These are phyloP conservation scores for Mustela lutreola DNA, from an alignment of 2,113 vertebrate species.

Conservation along the genomic window DNA sequence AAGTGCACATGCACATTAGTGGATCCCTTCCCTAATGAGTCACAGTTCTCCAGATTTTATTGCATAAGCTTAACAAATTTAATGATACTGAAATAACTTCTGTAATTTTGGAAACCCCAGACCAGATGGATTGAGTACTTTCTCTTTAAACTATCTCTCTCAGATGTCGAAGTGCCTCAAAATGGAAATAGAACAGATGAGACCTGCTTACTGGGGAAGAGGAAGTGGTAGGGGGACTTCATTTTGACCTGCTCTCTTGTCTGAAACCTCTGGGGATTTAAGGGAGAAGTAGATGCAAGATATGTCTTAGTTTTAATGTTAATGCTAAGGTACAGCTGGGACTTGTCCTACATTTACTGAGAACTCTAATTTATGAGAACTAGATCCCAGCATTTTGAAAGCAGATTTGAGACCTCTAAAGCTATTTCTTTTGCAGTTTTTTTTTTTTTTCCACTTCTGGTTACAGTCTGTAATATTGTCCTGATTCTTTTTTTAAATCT, in stretches of 20 bases:
- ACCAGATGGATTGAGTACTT: constrained; percentile 3
- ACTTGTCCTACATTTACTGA: constrained; percentile 79
- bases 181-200: constrained; percentile 49
- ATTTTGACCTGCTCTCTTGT: constrained; percentile 70
- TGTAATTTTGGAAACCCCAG: constrained; percentile 56
- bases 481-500: constrained; percentile 23
- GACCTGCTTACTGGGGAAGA: background rate
- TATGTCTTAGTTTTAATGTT: constrained; percentile 80
- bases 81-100: constrained; percentile 59
- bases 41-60: constrained; percentile 50
- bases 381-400: constrained; percentile 73
- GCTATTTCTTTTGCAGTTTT: constrained; percentile 75
- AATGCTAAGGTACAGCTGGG: constrained; percentile 54
- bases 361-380: constrained; percentile 80
- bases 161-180: constrained; percentile 50
- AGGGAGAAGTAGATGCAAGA: constrained; percentile 74
- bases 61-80: constrained; percentile 47
- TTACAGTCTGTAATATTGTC: constrained; percentile 76
- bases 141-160: constrained; percentile 59
- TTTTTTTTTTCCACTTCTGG: constrained; percentile 70
- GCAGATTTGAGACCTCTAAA: constrained; percentile 68
- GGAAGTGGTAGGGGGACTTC: constrained; percentile 44
- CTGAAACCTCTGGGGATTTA: constrained; percentile 68
- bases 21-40: constrained; percentile 29
- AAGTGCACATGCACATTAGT: constrained; percentile 17